Base-by-base conservation (phyloP, 2,797 vertebrate species). In the Galagoides demidoff region DNA sequence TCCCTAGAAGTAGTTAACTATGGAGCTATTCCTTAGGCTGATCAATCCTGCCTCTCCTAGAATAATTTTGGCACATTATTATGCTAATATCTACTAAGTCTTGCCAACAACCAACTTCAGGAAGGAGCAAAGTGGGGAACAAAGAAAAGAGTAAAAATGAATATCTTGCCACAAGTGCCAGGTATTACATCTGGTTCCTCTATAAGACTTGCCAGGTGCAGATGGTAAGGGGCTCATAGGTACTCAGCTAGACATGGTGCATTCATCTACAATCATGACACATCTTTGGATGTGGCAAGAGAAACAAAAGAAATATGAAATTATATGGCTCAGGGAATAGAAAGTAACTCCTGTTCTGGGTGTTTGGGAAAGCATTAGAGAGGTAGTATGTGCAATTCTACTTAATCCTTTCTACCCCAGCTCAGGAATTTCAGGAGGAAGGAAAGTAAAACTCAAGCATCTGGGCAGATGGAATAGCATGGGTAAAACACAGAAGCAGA, bases 81-180 rank as follows among this genome's bases (percentile, higher is more conserved):
- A 49, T 59, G 31, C 57, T 78, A 90, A 68, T 0, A 22, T 13
- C 34, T 71, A 85, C 70, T 39, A 92, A 49, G 9, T 88, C 85
- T 83, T 95, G 19, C 31, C 84, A 92, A 68, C 76, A 31, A 39
- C 31, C 61, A 90, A 52, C 22, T 87, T 87, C n/a, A 90, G 66
- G 7, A 96, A 96, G 10, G 11, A 90, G 27, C 22, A 88, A 92
- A 90, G 37, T 55, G 0, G 19, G 13, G 3, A 0, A 29, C 25
- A 82, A 73, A 34, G 20, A 68, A 22, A 77, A 63, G 57, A 66
- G 0, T 0, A 10, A 74, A 86, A 96, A 64, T 2, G 22, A 64
- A 82, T n/a, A 92, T 52, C 43, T 57, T 73, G 16, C 49, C 52
- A 52, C 19, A 77, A 74, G 4, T 52, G n/a, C n/a, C 43, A 90